Conservation (phyloP, 2,797 vertebrate species). For the Limosa lapponica region DNA sequence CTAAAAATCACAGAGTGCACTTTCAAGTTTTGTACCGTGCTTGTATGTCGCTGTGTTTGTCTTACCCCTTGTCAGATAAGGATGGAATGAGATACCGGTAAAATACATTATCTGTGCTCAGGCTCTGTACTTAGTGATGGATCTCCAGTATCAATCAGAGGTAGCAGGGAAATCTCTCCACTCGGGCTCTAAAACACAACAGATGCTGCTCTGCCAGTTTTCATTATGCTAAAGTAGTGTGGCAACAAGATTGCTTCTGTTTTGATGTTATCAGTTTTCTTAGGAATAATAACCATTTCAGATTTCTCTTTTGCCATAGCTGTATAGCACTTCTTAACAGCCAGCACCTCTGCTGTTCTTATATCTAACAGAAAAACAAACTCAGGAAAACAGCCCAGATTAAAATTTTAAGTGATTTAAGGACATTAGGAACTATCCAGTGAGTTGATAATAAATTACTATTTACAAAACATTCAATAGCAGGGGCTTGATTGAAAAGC, state of each 20-base stretch:
- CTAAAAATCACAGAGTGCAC: background rate
- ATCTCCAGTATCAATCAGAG: background rate
- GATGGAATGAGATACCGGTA: background rate
- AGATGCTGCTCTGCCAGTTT: constrained; percentile 15
- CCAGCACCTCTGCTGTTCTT: background rate
- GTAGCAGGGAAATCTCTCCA: background rate
- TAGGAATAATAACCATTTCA: background rate
- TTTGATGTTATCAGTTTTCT: background rate
- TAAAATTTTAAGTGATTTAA: constrained; percentile 34
- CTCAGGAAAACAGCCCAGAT: background rate
- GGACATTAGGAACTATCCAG: background rate
- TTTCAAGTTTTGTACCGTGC: fast-evolving
- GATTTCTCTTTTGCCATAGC: background rate
- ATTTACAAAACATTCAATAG: constrained; percentile 62
- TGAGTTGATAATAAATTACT: constrained; percentile 48
- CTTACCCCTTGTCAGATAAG: background rate
- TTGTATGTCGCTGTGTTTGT: fast-evolving
- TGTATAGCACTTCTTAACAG: background rate
- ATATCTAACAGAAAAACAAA: background rate
- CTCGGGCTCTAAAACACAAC: background rate
- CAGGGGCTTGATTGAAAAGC: constrained; percentile 76
- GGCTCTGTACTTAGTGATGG: background rate
- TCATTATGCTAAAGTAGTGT: background rate
- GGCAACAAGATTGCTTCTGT: background rate
- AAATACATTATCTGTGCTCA: background rate